Conservation (phyloP, 2,113 vertebrate genomes). For the Oostethus manadensis region DNA sequence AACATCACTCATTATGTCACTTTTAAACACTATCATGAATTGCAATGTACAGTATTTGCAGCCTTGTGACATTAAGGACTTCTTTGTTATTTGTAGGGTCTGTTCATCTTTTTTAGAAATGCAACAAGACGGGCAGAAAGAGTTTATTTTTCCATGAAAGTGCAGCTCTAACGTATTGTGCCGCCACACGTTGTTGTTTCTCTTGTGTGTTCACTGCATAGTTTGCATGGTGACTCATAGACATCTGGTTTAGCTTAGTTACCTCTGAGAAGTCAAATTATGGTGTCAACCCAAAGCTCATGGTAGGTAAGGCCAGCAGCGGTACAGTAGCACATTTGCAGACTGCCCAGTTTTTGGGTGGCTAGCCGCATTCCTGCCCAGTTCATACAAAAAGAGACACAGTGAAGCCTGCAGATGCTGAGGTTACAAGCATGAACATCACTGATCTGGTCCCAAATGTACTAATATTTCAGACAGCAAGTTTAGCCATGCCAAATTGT, state of each 20-base stretch:
- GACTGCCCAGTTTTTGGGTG: slow-evolving; percentile 31
- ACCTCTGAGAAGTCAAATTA: slow-evolving; percentile 37
- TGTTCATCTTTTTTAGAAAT: slow-evolving; percentile 32
- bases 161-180: slow-evolving; percentile 23
- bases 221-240: slow-evolving; percentile 44
- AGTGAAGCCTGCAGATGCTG: slow-evolving; percentile 5
- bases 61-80: slow-evolving; percentile 24
- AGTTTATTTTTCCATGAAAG: slow-evolving; percentile 55
- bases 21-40: slow-evolving; percentile 28
- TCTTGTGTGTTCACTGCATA: slow-evolving; percentile 41
- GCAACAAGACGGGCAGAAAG: slow-evolving; percentile 30
- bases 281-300: slow-evolving; percentile 28
- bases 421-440: not conserved
- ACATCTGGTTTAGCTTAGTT: slow-evolving; percentile 70
- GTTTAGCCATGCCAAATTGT: not conserved
- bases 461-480: not conserved
- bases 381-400: not conserved
- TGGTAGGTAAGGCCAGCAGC: slow-evolving; percentile 45
- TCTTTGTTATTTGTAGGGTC: slow-evolving; percentile 25
- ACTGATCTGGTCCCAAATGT: not conserved
- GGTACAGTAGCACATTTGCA: slow-evolving; percentile 53
- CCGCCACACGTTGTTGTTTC: slow-evolving; percentile 26
- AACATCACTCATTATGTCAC: slow-evolving; percentile 29
- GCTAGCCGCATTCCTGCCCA: slow-evolving; percentile 13
- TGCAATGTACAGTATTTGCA: slow-evolving; percentile 12